These are phyloP conservation scores for Drosophila merina DNA, from an alignment of 2,888 invertebrate genomes.

Conservation along the genomic window DNA sequence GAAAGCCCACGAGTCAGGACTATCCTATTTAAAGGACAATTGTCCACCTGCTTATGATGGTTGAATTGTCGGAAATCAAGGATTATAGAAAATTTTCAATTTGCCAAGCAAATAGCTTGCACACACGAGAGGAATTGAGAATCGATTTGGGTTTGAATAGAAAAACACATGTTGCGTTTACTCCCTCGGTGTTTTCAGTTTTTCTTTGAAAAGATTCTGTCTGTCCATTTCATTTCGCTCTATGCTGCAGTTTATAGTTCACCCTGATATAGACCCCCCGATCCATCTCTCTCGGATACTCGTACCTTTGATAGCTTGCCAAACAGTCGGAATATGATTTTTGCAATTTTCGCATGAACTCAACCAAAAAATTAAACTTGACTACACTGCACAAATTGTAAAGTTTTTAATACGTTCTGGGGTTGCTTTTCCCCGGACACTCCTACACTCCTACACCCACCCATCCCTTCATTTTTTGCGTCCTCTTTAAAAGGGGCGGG, in stretches of 20 bases:
- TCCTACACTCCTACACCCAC: no score
- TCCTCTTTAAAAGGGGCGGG: conserved; percentile 21
- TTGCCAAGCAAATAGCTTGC: conserved; percentile 67
- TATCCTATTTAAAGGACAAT: conserved; percentile 32
- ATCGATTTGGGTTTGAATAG: conserved; percentile 25
- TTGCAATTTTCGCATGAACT: conserved; percentile 80
- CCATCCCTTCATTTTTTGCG: not conserved
- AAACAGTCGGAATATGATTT: conserved; percentile 79
- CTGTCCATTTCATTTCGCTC: conserved; percentile 53
- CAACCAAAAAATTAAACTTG: conserved; percentile 80
- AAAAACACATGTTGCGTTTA: conserved; percentile 56
- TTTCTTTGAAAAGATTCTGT: conserved; percentile 37
- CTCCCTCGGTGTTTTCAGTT: conserved; percentile 1
- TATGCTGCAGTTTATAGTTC: conserved; percentile 53
- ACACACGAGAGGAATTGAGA: conserved; percentile 7
- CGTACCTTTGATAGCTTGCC: conserved; percentile 74
- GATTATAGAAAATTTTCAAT: conserved; percentile 68
- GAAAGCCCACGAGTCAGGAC: conserved; percentile 16
- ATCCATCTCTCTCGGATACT: conserved; percentile 21
- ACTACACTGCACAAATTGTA: conserved; percentile 75
- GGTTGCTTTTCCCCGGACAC: conserved; percentile 22
- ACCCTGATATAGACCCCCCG: conserved; percentile 12
- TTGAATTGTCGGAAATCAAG: conserved; percentile 31
- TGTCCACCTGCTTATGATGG: conserved; percentile 20
- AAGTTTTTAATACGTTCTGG: conserved; percentile 76